phyloP scores from a whole-genome alignment of 2,113 vertebrate species.

The Irena cyanogastra region DNA sequence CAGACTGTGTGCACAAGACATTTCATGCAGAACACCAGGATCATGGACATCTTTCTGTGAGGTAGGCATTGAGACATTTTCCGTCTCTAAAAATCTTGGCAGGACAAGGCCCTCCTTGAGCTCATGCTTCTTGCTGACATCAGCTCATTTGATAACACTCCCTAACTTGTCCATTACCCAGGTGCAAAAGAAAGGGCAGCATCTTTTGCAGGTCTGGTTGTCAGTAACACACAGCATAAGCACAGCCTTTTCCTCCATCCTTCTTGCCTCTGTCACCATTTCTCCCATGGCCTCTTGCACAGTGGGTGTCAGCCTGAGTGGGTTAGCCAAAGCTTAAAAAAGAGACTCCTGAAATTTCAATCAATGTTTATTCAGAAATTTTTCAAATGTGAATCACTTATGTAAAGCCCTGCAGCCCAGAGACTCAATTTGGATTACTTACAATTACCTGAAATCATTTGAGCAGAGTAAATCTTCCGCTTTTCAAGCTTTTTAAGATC shows the following conservation, averaged over 20 bases:
- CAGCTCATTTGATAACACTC: background rate
- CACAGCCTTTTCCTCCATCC: background rate
- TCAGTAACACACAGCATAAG: background rate
- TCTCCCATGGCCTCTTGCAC: background rate
- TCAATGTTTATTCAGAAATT: conserved; percentile 47
- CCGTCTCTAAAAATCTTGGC: background rate
- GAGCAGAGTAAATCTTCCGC: conserved; percentile 24
- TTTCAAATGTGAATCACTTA: conserved; percentile 19
- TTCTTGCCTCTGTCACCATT: background rate
- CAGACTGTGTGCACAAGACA: background rate
- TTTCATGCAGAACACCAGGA: background rate
- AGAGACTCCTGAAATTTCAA: background rate
- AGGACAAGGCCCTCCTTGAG: background rate
- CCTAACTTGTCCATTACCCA: background rate
- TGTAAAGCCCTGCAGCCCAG: conserved; percentile 15
- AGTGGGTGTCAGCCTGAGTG: background rate
- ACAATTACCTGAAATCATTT: conserved; percentile 54
- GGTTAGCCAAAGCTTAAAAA: background rate
- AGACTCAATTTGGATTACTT: conserved; percentile 58
- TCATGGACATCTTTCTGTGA: background rate
- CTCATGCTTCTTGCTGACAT: background rate
- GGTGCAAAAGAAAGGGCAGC: background rate
- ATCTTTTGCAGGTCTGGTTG: background rate
- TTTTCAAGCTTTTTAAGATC: conserved; percentile 63
- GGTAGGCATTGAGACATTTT: background rate